Conservation (phyloP, 1,140 invertebrate genomes). For the Agraylea sexmaculata region DNA sequence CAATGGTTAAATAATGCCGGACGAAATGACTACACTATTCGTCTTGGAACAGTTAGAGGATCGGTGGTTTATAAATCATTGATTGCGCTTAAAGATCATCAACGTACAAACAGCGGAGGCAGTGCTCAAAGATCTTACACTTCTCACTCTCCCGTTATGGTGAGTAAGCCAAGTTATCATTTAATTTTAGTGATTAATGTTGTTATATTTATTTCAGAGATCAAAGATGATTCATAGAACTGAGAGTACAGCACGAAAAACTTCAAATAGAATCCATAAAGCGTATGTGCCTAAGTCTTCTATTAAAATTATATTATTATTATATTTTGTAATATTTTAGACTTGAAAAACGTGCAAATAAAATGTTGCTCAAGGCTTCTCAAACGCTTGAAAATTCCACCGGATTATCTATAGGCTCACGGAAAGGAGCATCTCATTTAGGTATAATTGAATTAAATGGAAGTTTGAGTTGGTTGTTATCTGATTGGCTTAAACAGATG, state of each 20-base stretch:
- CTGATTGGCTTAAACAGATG: constrained; percentile 21
- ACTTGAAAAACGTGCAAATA: constrained; percentile 76
- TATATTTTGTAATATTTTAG: constrained; percentile 36
- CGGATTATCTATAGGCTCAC: constrained; percentile 48
- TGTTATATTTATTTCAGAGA: constrained; percentile 29
- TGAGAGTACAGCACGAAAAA: constrained; percentile 44
- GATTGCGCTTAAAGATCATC: constrained; percentile 67
- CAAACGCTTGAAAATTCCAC: constrained; percentile 67
- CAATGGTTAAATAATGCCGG: constrained; percentile 75
- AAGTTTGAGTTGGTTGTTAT: neutral
- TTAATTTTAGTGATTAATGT: constrained; percentile 3
- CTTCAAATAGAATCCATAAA: constrained; percentile 46
- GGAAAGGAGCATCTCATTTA: constrained; percentile 35
- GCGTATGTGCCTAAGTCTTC: constrained; percentile 36
- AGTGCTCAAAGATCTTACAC: constrained; percentile 29
- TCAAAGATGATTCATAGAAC: constrained; percentile 37
- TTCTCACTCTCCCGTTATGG: constrained; percentile 34
- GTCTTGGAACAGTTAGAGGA: constrained; percentile 68
- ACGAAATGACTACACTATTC: constrained; percentile 64
- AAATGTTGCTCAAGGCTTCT: constrained; percentile 73
- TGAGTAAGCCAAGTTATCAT: constrained; percentile 18
- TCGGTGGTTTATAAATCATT: constrained; percentile 65
- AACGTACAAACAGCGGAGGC: constrained; percentile 61
- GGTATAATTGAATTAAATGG: no score
- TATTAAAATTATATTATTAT: neutral